Evolutionary conservation across 2,888 invertebrate species (phyloP).

Genomic region (Volucella inanis): DNA sequence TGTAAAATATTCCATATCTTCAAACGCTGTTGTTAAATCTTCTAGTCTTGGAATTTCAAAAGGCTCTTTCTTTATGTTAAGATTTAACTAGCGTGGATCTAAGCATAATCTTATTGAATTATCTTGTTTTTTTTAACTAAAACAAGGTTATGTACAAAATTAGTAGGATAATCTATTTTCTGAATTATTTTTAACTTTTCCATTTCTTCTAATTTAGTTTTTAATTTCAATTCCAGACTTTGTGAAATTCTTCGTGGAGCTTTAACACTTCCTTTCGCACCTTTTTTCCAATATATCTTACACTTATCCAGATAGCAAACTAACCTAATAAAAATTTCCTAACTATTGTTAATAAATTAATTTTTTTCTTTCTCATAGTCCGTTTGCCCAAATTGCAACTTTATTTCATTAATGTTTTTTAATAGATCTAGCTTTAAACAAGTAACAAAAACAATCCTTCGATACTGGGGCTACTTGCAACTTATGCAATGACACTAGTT

Average conservation of each 20-base stretch:
- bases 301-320: background rate
- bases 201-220: too few relatives aligned
- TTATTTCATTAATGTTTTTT: conserved; percentile 1
- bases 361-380: conserved; percentile 16
- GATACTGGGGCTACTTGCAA: too few relatives aligned
- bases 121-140: conserved; percentile 46
- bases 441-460: too few relatives aligned
- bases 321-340: too few relatives aligned
- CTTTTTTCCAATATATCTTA: conserved; percentile 24
- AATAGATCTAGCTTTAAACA: conserved; percentile 7
- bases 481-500: too few relatives aligned
- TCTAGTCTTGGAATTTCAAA: too few relatives aligned
- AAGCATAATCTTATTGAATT: conserved; percentile 50
- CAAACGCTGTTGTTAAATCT: too few relatives aligned
- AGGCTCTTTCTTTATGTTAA: conserved; percentile 35
- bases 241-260: conserved; percentile 21
- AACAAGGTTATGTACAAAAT: conserved; percentile 39
- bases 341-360: conserved; percentile 1
- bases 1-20: too few relatives aligned
- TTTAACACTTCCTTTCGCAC: conserved; percentile 5
- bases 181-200: too few relatives aligned
- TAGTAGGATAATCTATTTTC: too few relatives aligned
- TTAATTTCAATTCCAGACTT: too few relatives aligned
- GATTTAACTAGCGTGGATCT: conserved; percentile 37
- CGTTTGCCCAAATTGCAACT: background rate